Percentiles rank a stretch among this genome's conserved stretches.
These are phyloP conservation scores for Gisinianus flammeolus DNA, from an alignment of 2,888 invertebrate species.

Conservation along the genomic window DNA sequence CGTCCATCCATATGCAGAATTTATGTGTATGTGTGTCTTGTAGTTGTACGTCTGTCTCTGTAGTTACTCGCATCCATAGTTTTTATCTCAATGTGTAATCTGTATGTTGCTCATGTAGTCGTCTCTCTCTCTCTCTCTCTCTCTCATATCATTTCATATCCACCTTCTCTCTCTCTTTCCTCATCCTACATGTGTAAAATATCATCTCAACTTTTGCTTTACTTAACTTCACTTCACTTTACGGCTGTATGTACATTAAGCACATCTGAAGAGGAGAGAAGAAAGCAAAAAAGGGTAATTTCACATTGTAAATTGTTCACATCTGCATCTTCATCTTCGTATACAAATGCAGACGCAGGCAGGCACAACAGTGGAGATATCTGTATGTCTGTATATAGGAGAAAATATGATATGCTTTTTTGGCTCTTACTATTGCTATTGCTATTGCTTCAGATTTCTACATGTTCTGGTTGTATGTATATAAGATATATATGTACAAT, in stretches of 20 bases:
- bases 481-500: too few relatives aligned
- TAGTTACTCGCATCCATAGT: neutral
- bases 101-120: neutral
- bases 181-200: neutral
- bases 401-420: too few relatives aligned
- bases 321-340: slow-evolving; percentile 17
- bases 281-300: slow-evolving; percentile 15
- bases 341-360: too few relatives aligned
- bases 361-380: too few relatives aligned
- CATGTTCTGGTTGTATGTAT: too few relatives aligned
- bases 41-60: neutral
- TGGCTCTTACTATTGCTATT: too few relatives aligned
- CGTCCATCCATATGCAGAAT: neutral
- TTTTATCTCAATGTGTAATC: neutral
- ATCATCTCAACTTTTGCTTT: neutral
- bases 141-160: neutral
- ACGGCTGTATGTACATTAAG: neutral
- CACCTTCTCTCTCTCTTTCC: neutral
- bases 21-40: neutral
- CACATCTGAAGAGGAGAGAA: neutral
- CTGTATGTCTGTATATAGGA: too few relatives aligned
- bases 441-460: too few relatives aligned
- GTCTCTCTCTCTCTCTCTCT: neutral
- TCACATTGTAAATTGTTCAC: slow-evolving; percentile 21
- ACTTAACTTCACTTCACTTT: neutral